Conservation (phyloP, 1,140 invertebrate species). For the Drosophila paulistorum region DNA sequence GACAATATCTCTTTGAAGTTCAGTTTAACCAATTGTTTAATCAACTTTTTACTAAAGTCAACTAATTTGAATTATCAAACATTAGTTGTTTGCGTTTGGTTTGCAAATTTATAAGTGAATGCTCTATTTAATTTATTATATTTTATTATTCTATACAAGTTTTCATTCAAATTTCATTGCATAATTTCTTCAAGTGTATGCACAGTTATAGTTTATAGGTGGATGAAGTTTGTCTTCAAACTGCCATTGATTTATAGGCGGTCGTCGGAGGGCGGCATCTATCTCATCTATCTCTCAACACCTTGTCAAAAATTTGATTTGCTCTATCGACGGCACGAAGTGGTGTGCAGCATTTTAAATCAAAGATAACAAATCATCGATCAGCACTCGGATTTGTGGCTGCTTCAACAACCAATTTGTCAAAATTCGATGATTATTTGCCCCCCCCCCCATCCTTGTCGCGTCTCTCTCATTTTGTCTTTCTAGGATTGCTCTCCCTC, state of each 20-base stretch:
- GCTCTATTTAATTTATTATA: too few relatives aligned
- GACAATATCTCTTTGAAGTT: too few relatives aligned
- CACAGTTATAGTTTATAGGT: constrained; percentile 68
- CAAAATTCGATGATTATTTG: constrained; percentile 52
- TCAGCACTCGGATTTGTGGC: constrained; percentile 52
- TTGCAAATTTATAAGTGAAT: too few relatives aligned
- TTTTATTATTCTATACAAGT: too few relatives aligned
- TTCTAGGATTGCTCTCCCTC: background rate
- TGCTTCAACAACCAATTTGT: constrained; percentile 59
- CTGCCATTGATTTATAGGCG: constrained; percentile 61
- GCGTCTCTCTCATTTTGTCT: background rate
- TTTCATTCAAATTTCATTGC: too few relatives aligned
- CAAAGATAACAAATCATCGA: constrained; percentile 76
- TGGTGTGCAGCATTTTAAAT: constrained; percentile 51
- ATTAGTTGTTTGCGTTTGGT: too few relatives aligned
- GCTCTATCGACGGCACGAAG: constrained; percentile 50
- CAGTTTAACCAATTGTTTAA: too few relatives aligned
- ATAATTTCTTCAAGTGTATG: constrained; percentile 4
- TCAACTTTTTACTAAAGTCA: too few relatives aligned
- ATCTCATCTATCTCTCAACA: constrained; percentile 41
- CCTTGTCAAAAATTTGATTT: constrained; percentile 76
- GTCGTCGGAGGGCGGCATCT: constrained; percentile 7
- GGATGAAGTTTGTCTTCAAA: constrained; percentile 63
- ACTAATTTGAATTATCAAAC: too few relatives aligned
- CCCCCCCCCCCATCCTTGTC: background rate